Evolutionary conservation across 1,140 invertebrate genomes (phyloP).

Genomic region (Brachionus plicatilis): DNA sequence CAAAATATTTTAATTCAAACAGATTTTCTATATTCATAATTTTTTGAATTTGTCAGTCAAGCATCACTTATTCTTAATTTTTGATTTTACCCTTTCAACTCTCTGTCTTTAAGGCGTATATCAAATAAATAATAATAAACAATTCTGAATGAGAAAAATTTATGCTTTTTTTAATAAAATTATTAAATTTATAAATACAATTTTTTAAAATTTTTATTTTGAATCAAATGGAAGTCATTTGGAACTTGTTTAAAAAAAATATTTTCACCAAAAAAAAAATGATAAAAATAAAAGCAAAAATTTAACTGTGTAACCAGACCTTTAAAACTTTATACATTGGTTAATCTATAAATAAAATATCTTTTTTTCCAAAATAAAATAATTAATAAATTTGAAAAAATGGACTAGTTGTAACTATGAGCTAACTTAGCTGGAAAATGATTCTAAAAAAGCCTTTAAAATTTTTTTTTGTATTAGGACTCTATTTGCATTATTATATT

Average conservation of each 20-base stretch:
- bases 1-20: too few species aligned
- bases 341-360: not conserved
- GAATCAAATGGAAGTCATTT: not conserved
- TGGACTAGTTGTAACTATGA: not conserved
- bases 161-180: too few species aligned
- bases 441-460: not conserved
- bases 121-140: too few species aligned
- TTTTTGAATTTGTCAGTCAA: too few species aligned
- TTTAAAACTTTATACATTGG: not conserved
- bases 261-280: not conserved
- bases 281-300: not conserved
- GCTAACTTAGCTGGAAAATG: not conserved
- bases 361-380: not conserved
- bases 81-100: too few species aligned
- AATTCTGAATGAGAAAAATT: too few species aligned
- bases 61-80: too few species aligned
- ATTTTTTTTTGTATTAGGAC: not conserved
- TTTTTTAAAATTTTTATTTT: not conserved
- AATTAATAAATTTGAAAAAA: not conserved
- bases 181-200: not conserved
- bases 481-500: not conserved
- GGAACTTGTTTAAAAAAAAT: not conserved
- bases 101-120: too few species aligned
- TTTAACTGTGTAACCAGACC: not conserved
- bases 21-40: too few species aligned